These are phyloP conservation scores for Andrena chrysosceles DNA, from an alignment of 2,888 invertebrate species.

Conservation along the genomic window DNA sequence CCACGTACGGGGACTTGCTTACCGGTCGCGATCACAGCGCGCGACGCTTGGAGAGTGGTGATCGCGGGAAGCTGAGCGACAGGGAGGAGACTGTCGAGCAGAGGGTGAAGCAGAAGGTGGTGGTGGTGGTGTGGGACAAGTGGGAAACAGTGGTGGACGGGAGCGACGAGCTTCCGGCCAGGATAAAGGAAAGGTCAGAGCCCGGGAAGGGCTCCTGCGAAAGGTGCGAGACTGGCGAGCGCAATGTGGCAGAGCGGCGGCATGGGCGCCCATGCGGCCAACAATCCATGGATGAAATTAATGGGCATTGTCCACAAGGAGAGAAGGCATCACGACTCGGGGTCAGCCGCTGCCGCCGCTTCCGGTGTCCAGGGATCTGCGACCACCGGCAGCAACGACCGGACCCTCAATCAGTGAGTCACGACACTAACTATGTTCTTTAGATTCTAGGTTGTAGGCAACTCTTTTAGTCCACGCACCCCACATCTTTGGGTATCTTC, in stretches of 20 bases:
- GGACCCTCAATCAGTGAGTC: constrained; percentile 90
- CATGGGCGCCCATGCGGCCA: constrained; percentile 91
- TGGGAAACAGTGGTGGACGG: constrained; percentile 36
- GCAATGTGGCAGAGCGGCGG: constrained; percentile 92
- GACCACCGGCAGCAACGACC: constrained; percentile 87
- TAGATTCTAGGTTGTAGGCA: background rate
- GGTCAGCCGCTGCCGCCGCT: constrained; percentile 83
- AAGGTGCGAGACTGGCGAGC: constrained; percentile 82
- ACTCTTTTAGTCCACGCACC: background rate
- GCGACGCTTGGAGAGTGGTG: background rate
- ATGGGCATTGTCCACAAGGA: constrained; percentile 94
- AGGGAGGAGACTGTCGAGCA: constrained; percentile 1
- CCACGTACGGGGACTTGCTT: too few species aligned
- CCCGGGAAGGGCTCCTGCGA: constrained; percentile 77
- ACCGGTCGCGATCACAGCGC: too few species aligned
- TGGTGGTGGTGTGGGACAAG: constrained; percentile 27
- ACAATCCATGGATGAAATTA: constrained; percentile 93
- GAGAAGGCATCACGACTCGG: constrained; percentile 88
- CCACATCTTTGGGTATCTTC: too few species aligned
- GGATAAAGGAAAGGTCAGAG: constrained; percentile 67
- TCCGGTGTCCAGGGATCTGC: constrained; percentile 84
- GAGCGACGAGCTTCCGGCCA: constrained; percentile 31
- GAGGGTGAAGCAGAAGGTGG: constrained; percentile 20
- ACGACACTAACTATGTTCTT: background rate
- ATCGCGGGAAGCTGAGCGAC: constrained; percentile 7